Evolutionary conservation across 2,797 vertebrate species (phyloP), one percentile per base, ranked within the genome.

Genomic region (Gallirallus australis): DNA sequence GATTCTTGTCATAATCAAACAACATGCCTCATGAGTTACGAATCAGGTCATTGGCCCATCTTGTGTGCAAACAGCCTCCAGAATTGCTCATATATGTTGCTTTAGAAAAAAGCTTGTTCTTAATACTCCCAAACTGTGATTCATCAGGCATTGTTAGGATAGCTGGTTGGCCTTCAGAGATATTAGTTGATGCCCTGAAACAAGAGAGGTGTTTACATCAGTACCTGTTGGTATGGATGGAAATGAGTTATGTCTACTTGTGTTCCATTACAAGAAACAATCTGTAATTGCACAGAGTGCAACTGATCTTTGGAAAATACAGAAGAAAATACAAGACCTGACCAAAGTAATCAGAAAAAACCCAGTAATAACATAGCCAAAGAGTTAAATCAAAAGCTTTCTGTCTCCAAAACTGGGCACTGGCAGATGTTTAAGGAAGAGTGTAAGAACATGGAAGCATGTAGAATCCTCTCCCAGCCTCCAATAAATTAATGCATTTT

Each of bases 31-130:
- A 27, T 56, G 78, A 94, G 82, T 90, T 94, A 94, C 35, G 77
- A 82, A 86, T 91, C 73, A 42, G 85, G 66, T 92, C 66, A 66
- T 65, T 92, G 70, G 64, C 60, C 50, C 54, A 30, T 86, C 52
- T 81, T 63, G 40, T 8, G 35, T 84, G 59, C 73, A 79, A 70
- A 63, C 65, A 72, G 82, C 54, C 52, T 83, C 50, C 84, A 81
- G 72, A 92, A 96, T 61, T 37, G 79, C 68, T 93, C 82, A 53
- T 56, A 63, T 90, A 90, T 68, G 84, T 82, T 87, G 48, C 68
- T 89, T 82, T 60, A 90, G 77, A 75, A 89, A 94, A 79, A 89
- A 80, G 24, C 52, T 45, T 52, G 14, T 89, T 92, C 65, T 63
- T 73, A 85, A 42, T 47, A 27, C 65, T 94, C 61, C 85, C 57